Percentiles rank a stretch among this genome's conserved stretches.
Conservation (phyloP, 2,797 vertebrate genomes). For the Spondyliosoma cantharus region DNA sequence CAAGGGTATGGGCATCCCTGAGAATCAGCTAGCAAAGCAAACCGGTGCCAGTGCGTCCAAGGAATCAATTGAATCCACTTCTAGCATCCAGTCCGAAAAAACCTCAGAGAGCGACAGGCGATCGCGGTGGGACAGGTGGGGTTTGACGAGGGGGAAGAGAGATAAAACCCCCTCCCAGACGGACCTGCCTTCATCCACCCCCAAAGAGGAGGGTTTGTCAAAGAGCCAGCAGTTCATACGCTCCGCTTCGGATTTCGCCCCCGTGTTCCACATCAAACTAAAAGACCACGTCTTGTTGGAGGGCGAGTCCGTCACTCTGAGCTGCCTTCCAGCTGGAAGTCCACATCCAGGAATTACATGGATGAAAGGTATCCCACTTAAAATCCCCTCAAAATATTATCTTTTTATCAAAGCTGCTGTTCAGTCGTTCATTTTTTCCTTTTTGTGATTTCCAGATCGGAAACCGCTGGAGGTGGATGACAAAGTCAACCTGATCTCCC, state of each 20-base stretch:
- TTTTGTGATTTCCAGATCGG: conserved; percentile 84
- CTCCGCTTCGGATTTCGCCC: conserved; percentile 91
- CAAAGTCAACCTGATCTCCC: conserved; percentile 85
- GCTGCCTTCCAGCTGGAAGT: conserved; percentile 93
- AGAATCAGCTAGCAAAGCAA: conserved; percentile 87
- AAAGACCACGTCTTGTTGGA: conserved; percentile 94
- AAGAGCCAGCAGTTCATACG: conserved; percentile 79
- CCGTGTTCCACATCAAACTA: conserved; percentile 96
- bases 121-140: conserved; percentile 93
- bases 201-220: conserved; percentile 79
- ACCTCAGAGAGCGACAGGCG: conserved; percentile 77
- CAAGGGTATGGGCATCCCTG: conserved; percentile 84
- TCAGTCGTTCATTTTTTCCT: background rate
- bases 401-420: background rate
- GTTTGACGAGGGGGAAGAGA: conserved; percentile 87
- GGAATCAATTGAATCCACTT: conserved; percentile 89
- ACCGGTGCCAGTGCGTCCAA: conserved; percentile 81
- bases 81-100: conserved; percentile 85
- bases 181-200: conserved; percentile 81
- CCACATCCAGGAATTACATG: conserved; percentile 91
- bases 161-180: conserved; percentile 90
- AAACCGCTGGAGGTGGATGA: conserved; percentile 84
- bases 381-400: fast-evolving
- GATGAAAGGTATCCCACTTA: conserved; percentile 88
- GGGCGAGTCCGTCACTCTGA: conserved; percentile 91